Conservation (phyloP, 2,113 vertebrate genomes). For the Anolis sagrei region DNA sequence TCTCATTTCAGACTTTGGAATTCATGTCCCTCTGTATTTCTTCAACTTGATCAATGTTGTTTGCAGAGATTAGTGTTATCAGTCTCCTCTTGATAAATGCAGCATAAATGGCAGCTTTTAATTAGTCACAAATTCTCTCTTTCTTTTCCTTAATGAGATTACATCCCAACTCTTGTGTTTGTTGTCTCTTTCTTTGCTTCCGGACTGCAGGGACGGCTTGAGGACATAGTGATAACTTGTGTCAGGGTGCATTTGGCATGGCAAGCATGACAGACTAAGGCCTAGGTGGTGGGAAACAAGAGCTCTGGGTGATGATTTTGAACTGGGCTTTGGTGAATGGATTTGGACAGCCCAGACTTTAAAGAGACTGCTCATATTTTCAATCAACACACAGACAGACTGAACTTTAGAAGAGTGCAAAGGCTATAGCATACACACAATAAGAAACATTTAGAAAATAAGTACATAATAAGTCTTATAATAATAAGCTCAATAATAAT, state of each 20-base stretch:
- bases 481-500: no score
- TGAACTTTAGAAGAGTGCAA: no score
- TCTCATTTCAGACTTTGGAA: not conserved
- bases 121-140: not conserved
- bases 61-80: not conserved
- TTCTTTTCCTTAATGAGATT: not conserved
- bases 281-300: not conserved
- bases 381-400: no score
- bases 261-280: not conserved
- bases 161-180: not conserved
- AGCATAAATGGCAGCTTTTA: not conserved
- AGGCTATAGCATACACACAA: no score
- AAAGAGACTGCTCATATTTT: no score
- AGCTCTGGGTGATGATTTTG: no score
- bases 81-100: not conserved
- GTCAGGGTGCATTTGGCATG: not conserved
- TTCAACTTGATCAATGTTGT: not conserved
- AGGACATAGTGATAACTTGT: not conserved
- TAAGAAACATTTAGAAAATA: no score
- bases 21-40: fast-evolving
- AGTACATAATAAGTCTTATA: no score
- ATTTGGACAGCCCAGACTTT: not conserved
- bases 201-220: not conserved
- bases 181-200: not conserved
- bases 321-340: not conserved